Evolutionary conservation across 2,888 invertebrate species (phyloP), one percentile per base, ranked within the genome.

Genomic region (Anorthoa munda): DNA sequence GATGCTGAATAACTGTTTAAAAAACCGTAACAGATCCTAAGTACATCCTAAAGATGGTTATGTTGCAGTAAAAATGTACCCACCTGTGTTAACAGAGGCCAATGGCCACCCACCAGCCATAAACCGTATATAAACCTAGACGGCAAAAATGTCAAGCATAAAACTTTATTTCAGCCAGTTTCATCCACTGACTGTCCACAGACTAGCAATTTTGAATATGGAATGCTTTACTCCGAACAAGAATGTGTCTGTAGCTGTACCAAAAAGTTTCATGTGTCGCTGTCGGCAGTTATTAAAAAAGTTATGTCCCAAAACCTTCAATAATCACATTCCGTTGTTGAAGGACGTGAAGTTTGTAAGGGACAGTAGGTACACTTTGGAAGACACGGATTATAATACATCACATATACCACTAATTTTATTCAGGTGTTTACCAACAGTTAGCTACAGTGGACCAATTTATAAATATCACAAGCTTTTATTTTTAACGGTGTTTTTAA

Each of bases 261-360:
- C n/a, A 56, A 55, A 69, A 50, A 71, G 21, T 50, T 79, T 63
- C 23, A 21, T 78, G n/a, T 39, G n/a, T 13, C 17, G 26, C 15
- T 48, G 23, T 18, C n/a, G 17, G 7, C 23, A 46, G 53, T 53
- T 75, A 81, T 84, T 75, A 72, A 84, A 83, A 82, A 75, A 80
- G 67, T 75, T 79, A 53, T 23, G 18, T 31, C 51, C 15, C n/a
- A 61, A 65, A 66, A 58, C 23, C 11, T 63, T 64, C 2, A 23
- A 21, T 39, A 59, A 50, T 53, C 13, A 63, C 21, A 64, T 68
- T 60, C 61, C n/a, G 2, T 58, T 61, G 17, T 46, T 18, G 18
- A 39, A 59, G 13, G 23, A 58, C 13, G 58, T 58, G n/a, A 0
- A 4, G 15, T 31, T 39, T 58, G 17, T 26, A 9, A 26, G 26